Base-by-base conservation (phyloP, 2,113 vertebrate genomes). In the Callaeas wilsoni region DNA sequence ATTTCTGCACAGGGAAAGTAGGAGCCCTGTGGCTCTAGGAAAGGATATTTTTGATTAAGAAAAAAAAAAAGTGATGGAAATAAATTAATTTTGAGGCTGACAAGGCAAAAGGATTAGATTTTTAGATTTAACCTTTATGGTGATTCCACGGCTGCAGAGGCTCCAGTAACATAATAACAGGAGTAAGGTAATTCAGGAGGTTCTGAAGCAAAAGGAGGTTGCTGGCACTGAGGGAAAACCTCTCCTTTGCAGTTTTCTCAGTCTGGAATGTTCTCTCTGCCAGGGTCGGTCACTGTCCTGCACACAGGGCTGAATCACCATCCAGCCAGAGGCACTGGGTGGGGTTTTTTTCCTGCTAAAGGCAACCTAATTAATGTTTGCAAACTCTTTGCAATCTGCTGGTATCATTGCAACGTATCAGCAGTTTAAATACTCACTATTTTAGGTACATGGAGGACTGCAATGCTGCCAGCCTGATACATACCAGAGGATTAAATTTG, bases 401-500 rank as follows among this genome's bases (percentile, higher is more conserved):
- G 67, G 22, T 87, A 79, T 77, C 75, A 71, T 37, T 84, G 71
- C 65, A 65, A 29, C 63, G 13, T 76, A 90, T 44, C 88, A 65
- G 80, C 65, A 63, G 50, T 62, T 89, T 87, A 85, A 91, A 94
- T 88, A 74, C 57, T 70, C 90, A 77, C 52, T 86, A 95, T 89
- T 87, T 90, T 82, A 92, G 75, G 77, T 79, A 96, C 93, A 84
- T 60, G 92, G 53, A 88, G 21, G 65, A 27, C 44, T 75, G 46
- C 0, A 1, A 73, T 78, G 57, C 53, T 95, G 93, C 65, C 87
- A 90, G 71, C n/a, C 87, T 22, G 67, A 91, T 77, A 92, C 77
- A 90, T 90, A 93, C n/a, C 91, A 89, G 84, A 78, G 82, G 90
- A 84, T 93, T 96, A 91, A 59, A 95, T 89, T 89, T 84, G 42